Conservation (phyloP, 2,888 invertebrate genomes). For the Macrosoma leucophasiata region DNA sequence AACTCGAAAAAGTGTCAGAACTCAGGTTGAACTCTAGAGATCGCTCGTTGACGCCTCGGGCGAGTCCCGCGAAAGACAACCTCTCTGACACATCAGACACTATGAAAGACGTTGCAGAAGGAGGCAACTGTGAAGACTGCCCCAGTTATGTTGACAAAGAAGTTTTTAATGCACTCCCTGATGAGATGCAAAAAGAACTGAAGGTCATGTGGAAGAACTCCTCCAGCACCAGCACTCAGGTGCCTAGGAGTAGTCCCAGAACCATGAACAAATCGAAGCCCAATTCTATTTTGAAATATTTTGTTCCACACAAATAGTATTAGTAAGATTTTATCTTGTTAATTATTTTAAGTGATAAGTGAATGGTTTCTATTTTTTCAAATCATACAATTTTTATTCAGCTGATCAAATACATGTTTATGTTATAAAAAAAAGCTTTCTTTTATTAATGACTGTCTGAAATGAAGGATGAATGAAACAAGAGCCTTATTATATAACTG, state of each 20-base stretch:
- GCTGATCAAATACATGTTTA: conserved; percentile 75
- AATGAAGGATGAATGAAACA: conserved; percentile 27
- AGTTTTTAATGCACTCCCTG: conserved; percentile 82
- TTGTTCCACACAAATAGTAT: conserved; percentile 80
- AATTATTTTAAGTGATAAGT: conserved; percentile 71
- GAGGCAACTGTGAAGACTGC: conserved; percentile 66
- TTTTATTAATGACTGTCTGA: conserved; percentile 28
- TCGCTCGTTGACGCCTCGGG: conserved; percentile 61
- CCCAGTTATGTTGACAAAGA: conserved; percentile 81
- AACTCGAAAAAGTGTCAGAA: conserved; percentile 74
- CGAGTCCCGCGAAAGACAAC: conserved; percentile 64
- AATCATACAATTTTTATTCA: conserved; percentile 74
- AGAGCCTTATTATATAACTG: conserved; percentile 31
- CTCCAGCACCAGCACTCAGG: conserved; percentile 54
- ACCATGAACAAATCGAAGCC: conserved; percentile 73
- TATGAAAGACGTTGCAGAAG: conserved; percentile 56
- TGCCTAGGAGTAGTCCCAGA: conserved; percentile 61
- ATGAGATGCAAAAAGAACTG: conserved; percentile 83
- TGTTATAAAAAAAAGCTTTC: conserved; percentile 50
- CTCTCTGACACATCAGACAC: conserved; percentile 57
- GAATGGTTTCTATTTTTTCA: conserved; percentile 76
- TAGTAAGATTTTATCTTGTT: conserved; percentile 70
- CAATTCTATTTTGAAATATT: conserved; percentile 81
- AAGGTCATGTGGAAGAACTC: conserved; percentile 80
- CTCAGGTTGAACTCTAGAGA: conserved; percentile 63